Evolutionary conservation across 2,113 vertebrate species (phyloP), one percentile per base, ranked within the genome.

Genomic region (Mobula birostris): DNA sequence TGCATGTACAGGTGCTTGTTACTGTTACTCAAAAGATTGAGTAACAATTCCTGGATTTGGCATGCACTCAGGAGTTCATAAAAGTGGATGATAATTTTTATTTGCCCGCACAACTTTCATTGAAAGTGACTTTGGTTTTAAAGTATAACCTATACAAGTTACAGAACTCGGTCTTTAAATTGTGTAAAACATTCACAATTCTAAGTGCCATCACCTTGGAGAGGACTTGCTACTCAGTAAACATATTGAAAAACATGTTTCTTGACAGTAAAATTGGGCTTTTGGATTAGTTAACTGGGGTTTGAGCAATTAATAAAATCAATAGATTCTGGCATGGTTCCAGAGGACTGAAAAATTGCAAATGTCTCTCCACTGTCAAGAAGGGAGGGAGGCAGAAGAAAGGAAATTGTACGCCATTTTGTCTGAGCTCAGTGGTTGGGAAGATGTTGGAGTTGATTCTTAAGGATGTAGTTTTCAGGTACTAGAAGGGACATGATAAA

Each of bases 131-230:
- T 83, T 83, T 56, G 15, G 40, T 2, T 27, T 83, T 56, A 87
- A n/a, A 87, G 1, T 87, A 63, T 74, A 21, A 32, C 27, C 21
- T 27, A 2, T 85, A 58, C 24, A 83, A 85, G 8, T 85, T 85
- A 85, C 48, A 61, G 56, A 21, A 2, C 27, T 88, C 29, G 63
- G 14, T 63, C 36, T 9, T 66, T 61, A 61, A 87, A 29, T 27
- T 87, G 85, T 88, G 63, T 66, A 88, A 48, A 66, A 74, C 63
- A 8, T 63, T 63, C 85, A 87, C 11, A 88, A 88, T 63, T 88
- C 29, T 27, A 87, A 27, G 24, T 29, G 0, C 12, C 58, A 63
- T 58, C 2, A 14, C 27, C 15, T 27, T 87, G 56, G 27, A 24
- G 24, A 40, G 17, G 48, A 48, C 36, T 48, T 74, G 14, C 70